phyloP scores from a whole-genome alignment of 2,797 vertebrate species.

The Semotilus atromaculatus region DNA sequence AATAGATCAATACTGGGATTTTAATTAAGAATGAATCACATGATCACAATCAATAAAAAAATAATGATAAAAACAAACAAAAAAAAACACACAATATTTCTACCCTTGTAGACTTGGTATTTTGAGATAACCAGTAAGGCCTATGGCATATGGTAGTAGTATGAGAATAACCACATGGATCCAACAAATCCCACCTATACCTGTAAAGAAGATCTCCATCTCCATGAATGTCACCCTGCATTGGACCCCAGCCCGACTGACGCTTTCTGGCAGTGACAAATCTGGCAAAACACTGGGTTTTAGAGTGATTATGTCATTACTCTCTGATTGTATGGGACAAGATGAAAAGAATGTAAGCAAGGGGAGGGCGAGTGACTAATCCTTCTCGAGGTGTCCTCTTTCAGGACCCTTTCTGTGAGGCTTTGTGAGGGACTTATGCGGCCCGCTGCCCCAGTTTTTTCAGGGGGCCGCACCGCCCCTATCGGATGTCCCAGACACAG shows the following conservation, averaged over 20 bases:
- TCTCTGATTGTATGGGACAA: slow-evolving; percentile 76
- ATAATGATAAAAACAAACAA: not conserved
- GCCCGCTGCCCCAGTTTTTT: slow-evolving; percentile 78
- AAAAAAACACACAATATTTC: not conserved
- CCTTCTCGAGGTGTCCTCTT: slow-evolving; percentile 82
- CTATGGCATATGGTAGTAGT: not conserved
- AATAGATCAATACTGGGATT: not conserved
- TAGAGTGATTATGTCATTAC: slow-evolving; percentile 82
- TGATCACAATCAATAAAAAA: not conserved
- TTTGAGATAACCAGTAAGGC: not conserved
- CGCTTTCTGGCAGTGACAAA: slow-evolving; percentile 71
- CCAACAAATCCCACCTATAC: slow-evolving; percentile 39
- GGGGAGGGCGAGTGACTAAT: slow-evolving; percentile 71
- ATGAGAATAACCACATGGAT: slow-evolving; percentile 22
- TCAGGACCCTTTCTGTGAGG: slow-evolving; percentile 80
- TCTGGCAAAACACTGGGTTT: slow-evolving; percentile 73
- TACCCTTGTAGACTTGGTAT: not conserved
- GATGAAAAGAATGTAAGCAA: slow-evolving; percentile 79
- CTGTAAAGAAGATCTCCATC: slow-evolving; percentile 57
- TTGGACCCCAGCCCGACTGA: slow-evolving; percentile 69
- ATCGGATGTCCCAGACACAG: slow-evolving; percentile 85
- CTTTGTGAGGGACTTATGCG: slow-evolving; percentile 82
- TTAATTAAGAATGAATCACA: not conserved
- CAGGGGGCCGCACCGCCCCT: slow-evolving; percentile 74
- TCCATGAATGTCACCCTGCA: slow-evolving; percentile 60